Evolutionary conservation across 2,113 vertebrate genomes (phyloP), one percentile per base, ranked within the genome.

Genomic region (Apteryx owenii): DNA sequence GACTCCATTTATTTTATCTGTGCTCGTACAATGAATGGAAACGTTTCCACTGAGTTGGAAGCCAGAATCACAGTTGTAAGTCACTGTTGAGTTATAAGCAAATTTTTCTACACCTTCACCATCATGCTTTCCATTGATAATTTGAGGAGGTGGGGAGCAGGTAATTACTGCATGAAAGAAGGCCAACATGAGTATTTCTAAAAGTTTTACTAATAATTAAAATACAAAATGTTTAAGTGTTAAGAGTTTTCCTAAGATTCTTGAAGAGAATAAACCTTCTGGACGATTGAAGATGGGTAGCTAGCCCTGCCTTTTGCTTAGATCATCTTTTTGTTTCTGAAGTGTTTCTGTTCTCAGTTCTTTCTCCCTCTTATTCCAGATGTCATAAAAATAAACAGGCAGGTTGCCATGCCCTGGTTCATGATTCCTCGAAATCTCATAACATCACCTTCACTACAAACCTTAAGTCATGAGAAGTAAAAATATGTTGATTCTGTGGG

Each of bases 71-170:
- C 98, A 98, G 56, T 65, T 96, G 80, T 98, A 98, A 51, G 92
- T 96, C 75, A 98, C 88, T 0, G 95, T 96, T 14, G 97, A 92
- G 69, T 98, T 97, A 2, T 69, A 97, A 0, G 8, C 10, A 22
- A 96, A 97, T 2, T 10, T 2, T 1, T 85, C 88, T 9, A 51
- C 4, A 0, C 89, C 61, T 50, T 71, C 12, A 1, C 93, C 93
- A 3, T n/a, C 93, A 4, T 98, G 97, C 2, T 2, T 97, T 6
- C 98, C 98, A 1, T 98, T 65, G 51, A 4, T 76, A 54, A 98
- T 96, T 3, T 3, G 7, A 22, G 98, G 98, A 31, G 98, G 98
- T 2, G 93, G 2, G 1, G 81, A 4, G 66, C 98, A 98, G 29
- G 86, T 90, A 1, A 81, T 95, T 20, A 87, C 98, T 98, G 94